A percentile compares a stretch with the other conserved stretches of the same genome.
Conservation (phyloP, 2,797 vertebrate species). For the Phataginus tricuspis region DNA sequence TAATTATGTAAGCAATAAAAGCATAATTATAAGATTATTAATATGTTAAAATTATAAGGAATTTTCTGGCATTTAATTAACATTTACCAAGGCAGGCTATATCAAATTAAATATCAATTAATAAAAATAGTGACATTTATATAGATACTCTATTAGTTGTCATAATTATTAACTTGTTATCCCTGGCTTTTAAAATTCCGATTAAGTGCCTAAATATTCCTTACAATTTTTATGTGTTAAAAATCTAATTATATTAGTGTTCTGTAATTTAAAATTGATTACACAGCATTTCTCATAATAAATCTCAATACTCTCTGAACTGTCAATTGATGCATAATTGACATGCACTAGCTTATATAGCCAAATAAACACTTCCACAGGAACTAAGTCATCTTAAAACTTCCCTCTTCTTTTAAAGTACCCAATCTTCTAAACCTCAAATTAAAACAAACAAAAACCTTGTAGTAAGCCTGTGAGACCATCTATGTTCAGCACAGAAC, state of each 20-base stretch:
- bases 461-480: background rate
- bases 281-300: slow-evolving; percentile 72
- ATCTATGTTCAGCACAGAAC: background rate
- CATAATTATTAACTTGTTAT: slow-evolving; percentile 86
- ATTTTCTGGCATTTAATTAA: slow-evolving; percentile 86
- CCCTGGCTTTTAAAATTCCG: slow-evolving; percentile 82
- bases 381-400: slow-evolving; percentile 9
- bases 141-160: slow-evolving; percentile 84
- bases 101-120: slow-evolving; percentile 83
- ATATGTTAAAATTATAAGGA: slow-evolving; percentile 82
- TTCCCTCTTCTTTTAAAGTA: background rate
- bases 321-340: slow-evolving; percentile 77
- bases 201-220: slow-evolving; percentile 85
- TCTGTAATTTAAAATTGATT: slow-evolving; percentile 83
- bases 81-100: slow-evolving; percentile 83
- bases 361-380: background rate
- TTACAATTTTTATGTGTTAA: slow-evolving; percentile 83
- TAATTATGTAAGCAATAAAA: slow-evolving; percentile 83
- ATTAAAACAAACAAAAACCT: background rate
- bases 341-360: slow-evolving; percentile 70
- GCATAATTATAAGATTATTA: slow-evolving; percentile 84
- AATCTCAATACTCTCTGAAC: slow-evolving; percentile 78
- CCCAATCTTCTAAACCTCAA: background rate
- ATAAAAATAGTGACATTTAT: slow-evolving; percentile 86
- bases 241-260: slow-evolving; percentile 84